These are phyloP conservation scores for Xestia xanthographa DNA, from an alignment of 2,888 invertebrate species.

Conservation along the genomic window DNA sequence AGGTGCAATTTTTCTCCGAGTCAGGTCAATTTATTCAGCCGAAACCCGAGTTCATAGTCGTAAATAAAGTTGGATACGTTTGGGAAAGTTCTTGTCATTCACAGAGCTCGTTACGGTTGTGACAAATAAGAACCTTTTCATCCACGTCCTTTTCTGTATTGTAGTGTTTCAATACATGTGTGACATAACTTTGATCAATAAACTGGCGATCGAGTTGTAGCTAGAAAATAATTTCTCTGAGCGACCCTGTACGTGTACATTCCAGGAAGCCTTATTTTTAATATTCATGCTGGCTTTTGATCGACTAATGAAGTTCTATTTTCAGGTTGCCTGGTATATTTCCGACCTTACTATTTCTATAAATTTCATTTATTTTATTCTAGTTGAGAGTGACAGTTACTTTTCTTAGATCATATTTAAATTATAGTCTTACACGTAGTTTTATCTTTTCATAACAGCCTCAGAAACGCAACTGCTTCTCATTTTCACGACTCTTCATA, in stretches of 20 bases:
- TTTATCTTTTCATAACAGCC: constrained; percentile 11
- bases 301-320: constrained; percentile 18
- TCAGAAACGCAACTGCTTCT: neutral
- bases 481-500: neutral
- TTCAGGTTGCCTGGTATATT: constrained; percentile 1
- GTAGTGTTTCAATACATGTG: constrained; percentile 19
- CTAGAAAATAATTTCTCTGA: constrained; percentile 14
- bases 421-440: neutral
- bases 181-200: constrained; percentile 19
- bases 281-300: constrained; percentile 17
- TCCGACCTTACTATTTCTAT: neutral
- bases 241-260: neutral
- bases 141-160: constrained; percentile 12
- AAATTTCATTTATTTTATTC: neutral
- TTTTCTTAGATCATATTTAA: neutral
- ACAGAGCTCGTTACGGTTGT: constrained; percentile 19
- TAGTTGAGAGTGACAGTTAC: neutral
- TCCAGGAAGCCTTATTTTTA: constrained; percentile 37
- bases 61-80: constrained; percentile 37
- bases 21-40: constrained; percentile 33
- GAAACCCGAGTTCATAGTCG: constrained; percentile 25
- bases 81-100: constrained; percentile 14
- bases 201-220: neutral
- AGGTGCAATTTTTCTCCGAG: constrained; percentile 33
- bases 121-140: constrained; percentile 13